Evolutionary conservation across 2,113 vertebrate genomes (phyloP).

Genomic region (Tautogolabrus adspersus): DNA sequence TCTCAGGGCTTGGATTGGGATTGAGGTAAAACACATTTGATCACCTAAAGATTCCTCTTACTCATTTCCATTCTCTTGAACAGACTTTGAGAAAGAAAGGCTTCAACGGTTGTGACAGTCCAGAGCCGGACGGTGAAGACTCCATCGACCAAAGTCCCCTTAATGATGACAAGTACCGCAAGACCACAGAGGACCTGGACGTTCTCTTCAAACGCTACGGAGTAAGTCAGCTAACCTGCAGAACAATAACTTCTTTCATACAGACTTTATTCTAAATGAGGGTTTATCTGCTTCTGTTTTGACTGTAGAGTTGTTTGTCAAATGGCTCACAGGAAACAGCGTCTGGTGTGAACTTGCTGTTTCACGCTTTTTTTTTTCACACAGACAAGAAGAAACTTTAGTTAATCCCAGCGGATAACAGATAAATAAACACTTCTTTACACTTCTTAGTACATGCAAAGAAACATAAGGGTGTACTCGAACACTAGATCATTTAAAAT

Average conservation of each 20-base stretch:
- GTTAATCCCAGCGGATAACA: not conserved
- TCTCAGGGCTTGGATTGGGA: too few species aligned
- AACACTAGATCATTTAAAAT: too few species aligned
- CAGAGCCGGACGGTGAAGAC: conserved; percentile 97
- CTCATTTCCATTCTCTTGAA: not conserved
- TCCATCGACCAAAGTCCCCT: conserved; percentile 97
- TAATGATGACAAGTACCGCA: conserved; percentile 97
- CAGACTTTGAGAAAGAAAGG: conserved; percentile 99
- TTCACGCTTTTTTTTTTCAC: conserved; percentile 23
- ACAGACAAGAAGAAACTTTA: not conserved
- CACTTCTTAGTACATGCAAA: too few species aligned
- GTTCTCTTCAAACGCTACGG: conserved; percentile 97
- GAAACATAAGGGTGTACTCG: too few species aligned
- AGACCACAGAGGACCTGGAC: conserved; percentile 94
- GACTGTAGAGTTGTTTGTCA: not conserved
- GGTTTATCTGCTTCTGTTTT: conserved; percentile 6
- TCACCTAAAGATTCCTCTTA: conserved; percentile 11
- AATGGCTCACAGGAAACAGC: conserved; percentile 39
- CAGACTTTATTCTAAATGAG: not conserved
- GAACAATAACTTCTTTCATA: not conserved
- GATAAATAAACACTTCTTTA: not conserved
- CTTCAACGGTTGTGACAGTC: conserved; percentile 99
- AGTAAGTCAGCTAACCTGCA: conserved; percentile 85
- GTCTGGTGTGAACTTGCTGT: conserved; percentile 11
- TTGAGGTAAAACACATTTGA: too few species aligned